These are phyloP conservation scores for Catocala sponsa DNA, from an alignment of 2,888 invertebrate genomes.

Conservation along the genomic window DNA sequence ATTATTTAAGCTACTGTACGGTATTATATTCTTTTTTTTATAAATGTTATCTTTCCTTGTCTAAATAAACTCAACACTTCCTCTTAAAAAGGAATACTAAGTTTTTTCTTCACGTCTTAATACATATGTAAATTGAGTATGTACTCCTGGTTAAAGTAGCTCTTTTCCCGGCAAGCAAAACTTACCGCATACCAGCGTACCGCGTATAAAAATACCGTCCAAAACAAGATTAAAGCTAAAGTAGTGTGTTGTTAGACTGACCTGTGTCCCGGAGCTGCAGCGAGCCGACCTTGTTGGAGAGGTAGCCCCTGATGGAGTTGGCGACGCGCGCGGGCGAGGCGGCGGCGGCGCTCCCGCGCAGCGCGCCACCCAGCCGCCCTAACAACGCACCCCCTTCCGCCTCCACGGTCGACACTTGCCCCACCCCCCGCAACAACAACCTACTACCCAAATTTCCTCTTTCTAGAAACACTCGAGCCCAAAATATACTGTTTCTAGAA, in stretches of 20 bases:
- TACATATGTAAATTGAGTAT: too few relatives aligned
- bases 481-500: background rate
- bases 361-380: conserved; percentile 90
- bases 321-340: conserved; percentile 91
- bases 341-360: conserved; percentile 91
- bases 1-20: too few relatives aligned
- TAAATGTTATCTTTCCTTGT: too few relatives aligned
- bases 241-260: conserved; percentile 68
- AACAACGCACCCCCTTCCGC: conserved; percentile 88
- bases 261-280: conserved; percentile 92
- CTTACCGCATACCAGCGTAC: too few relatives aligned
- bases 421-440: conserved; percentile 48
- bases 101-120: too few relatives aligned
- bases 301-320: conserved; percentile 92
- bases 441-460: conserved; percentile 11
- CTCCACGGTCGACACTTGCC: conserved; percentile 82
- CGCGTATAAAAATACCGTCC: too few relatives aligned
- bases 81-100: too few relatives aligned
- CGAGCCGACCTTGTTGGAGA: conserved; percentile 90
- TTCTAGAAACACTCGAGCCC: background rate
- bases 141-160: too few relatives aligned
- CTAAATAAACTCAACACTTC: too few relatives aligned
- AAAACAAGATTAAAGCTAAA: background rate
- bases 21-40: too few relatives aligned
- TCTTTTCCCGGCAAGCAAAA: too few relatives aligned